Evolutionary conservation across 2,888 invertebrate species (phyloP).

Genomic region (Teinopalpus imperialis): DNA sequence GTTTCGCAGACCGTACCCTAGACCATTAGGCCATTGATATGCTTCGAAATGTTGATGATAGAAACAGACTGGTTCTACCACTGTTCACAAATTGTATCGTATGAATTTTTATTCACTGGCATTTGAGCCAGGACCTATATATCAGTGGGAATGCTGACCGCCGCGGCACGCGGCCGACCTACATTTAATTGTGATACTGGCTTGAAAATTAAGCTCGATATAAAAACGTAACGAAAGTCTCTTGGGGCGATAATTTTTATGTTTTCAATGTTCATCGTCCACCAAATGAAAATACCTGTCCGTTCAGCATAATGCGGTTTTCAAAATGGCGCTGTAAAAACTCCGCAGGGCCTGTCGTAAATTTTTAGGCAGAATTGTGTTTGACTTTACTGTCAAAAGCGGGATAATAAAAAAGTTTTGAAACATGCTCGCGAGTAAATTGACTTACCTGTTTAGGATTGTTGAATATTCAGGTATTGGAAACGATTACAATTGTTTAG

Average conservation of each 20-base stretch:
- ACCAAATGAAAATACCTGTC: slow-evolving; percentile 17
- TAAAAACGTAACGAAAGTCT: neutral
- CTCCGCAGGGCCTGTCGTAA: slow-evolving; percentile 33
- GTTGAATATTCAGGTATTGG: neutral
- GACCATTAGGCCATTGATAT: too few relatives aligned
- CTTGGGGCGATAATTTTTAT: slow-evolving; percentile 18
- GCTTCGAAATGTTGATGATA: too few relatives aligned
- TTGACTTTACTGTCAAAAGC: slow-evolving; percentile 38
- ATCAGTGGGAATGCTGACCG: too few relatives aligned
- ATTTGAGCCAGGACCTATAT: neutral
- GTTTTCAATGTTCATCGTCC: slow-evolving; percentile 19
- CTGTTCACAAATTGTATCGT: too few relatives aligned
- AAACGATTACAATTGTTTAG: neutral
- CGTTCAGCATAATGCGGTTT: slow-evolving; percentile 1
- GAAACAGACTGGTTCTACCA: too few relatives aligned
- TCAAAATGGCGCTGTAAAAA: slow-evolving; percentile 18
- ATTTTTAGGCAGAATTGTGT: slow-evolving; percentile 47
- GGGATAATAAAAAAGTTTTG: slow-evolving; percentile 39
- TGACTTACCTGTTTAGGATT: slow-evolving; percentile 1
- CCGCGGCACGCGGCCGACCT: too few relatives aligned
- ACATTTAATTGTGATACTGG: too few relatives aligned
- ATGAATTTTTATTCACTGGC: too few relatives aligned
- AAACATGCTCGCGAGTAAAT: slow-evolving; percentile 24
- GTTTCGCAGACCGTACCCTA: too few relatives aligned
- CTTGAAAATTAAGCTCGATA: too few relatives aligned